These are phyloP conservation scores for Sula dactylatra DNA, from an alignment of 2,113 vertebrate genomes.

Conservation along the genomic window DNA sequence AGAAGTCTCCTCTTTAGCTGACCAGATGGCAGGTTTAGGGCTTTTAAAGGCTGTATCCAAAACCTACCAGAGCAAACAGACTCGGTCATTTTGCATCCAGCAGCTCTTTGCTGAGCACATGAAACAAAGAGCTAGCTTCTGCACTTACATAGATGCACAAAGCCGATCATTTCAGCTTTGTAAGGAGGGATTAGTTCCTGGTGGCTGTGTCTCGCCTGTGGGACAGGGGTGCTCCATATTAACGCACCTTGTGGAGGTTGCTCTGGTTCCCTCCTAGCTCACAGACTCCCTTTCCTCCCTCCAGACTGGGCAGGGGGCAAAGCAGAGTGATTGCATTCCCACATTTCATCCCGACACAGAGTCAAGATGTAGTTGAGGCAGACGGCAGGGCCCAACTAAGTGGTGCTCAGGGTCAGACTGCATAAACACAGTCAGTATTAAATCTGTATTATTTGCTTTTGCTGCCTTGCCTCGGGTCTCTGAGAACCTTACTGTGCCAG, in stretches of 20 bases:
- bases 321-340: background rate
- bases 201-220: background rate
- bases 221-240: background rate
- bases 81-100: background rate
- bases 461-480: background rate
- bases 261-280: background rate
- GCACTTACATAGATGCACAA: background rate
- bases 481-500: slow-evolving; percentile 40
- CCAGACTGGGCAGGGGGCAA: background rate
- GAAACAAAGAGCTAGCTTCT: background rate
- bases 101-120: background rate
- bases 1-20: background rate
- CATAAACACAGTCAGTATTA: slow-evolving; percentile 61
- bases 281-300: background rate
- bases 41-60: background rate
- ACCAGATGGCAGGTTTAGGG: background rate
- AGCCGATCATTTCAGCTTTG: background rate
- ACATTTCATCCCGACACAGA: background rate
- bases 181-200: background rate
- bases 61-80: background rate
- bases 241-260: rapidly evolving
- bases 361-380: background rate
- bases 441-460: slow-evolving; percentile 52
- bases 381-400: background rate
- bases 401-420: slow-evolving; percentile 23